Percentiles rank a stretch among this genome's conserved stretches.
Conservation (phyloP, 1,140 invertebrate species). For the Drosophila ercepeae region DNA sequence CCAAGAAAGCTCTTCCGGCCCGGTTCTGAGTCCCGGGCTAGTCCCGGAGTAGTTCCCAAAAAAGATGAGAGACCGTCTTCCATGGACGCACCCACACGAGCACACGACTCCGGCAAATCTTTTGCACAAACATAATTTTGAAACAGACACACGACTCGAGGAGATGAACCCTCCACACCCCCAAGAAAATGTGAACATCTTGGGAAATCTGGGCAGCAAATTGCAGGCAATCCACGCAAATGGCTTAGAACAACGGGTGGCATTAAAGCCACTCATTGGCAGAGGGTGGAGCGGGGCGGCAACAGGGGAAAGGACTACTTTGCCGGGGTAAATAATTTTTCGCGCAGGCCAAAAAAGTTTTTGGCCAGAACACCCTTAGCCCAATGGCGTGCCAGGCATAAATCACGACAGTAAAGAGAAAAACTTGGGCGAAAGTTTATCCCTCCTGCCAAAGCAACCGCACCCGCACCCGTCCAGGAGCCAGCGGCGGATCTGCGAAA, state of each 20-base stretch:
- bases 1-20: constrained; percentile 53
- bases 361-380: constrained; percentile 58
- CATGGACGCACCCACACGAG: constrained; percentile 22
- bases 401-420: constrained; percentile 70
- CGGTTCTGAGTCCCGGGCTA: constrained; percentile 4
- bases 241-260: constrained; percentile 82
- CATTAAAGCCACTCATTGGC: constrained; percentile 42
- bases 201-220: constrained; percentile 78
- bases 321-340: constrained; percentile 71
- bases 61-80: constrained; percentile 49
- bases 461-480: neutral
- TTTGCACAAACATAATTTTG: constrained; percentile 83
- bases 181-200: constrained; percentile 41
- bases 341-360: constrained; percentile 62
- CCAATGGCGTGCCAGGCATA: constrained; percentile 76
- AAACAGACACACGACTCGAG: constrained; percentile 72
- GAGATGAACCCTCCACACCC: constrained; percentile 15
- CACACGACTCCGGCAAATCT: constrained; percentile 58
- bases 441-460: neutral
- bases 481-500: constrained; percentile 76
- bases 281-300: neutral
- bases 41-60: constrained; percentile 18
- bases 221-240: constrained; percentile 83
- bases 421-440: constrained; percentile 70
- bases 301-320: constrained; percentile 61